Percentiles rank a stretch among this genome's conserved stretches.
phyloP scores from a whole-genome alignment of 2,888 invertebrate species.

The Cylloceria caligata region DNA sequence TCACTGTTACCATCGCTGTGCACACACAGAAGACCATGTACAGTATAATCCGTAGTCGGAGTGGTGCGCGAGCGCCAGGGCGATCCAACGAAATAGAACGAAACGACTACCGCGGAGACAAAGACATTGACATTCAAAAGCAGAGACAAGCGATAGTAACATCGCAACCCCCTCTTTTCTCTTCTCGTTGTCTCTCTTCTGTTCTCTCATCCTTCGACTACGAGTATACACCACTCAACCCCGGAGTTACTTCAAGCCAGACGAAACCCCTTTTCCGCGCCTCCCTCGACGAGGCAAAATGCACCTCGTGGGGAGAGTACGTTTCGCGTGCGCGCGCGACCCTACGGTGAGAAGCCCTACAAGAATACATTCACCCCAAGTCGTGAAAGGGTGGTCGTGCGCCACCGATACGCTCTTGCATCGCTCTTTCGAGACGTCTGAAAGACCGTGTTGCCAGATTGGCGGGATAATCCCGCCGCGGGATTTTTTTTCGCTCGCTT shows the following conservation, averaged over 20 bases:
- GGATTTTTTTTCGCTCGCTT: too few relatives aligned
- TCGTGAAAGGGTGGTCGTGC: constrained; percentile 1
- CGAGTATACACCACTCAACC: constrained; percentile 51
- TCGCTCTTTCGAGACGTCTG: constrained; percentile 52
- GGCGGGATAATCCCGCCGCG: too few relatives aligned
- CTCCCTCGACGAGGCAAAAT: constrained; percentile 61
- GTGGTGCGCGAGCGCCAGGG: constrained; percentile 32
- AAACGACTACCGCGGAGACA: constrained; percentile 72
- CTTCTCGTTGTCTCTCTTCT: constrained; percentile 8
- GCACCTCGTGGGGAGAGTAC: constrained; percentile 46
- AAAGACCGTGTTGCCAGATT: neutral
- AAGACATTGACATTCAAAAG: constrained; percentile 83
- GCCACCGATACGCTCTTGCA: constrained; percentile 35
- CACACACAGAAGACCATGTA: neutral
- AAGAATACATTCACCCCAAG: constrained; percentile 57
- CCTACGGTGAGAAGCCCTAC: constrained; percentile 61
- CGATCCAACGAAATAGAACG: constrained; percentile 65
- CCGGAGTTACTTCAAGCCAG: constrained; percentile 74
- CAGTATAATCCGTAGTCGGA: neutral
- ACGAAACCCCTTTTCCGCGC: constrained; percentile 71
- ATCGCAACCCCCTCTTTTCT: constrained; percentile 33
- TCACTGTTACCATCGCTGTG: constrained; percentile 7
- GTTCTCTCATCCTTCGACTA: constrained; percentile 34
- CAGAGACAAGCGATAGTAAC: constrained; percentile 56
- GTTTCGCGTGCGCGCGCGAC: constrained; percentile 45